Base-by-base conservation (phyloP, 37 sponge, comb jelly and placozoan species). In the Haliclona indistincta region DNA sequence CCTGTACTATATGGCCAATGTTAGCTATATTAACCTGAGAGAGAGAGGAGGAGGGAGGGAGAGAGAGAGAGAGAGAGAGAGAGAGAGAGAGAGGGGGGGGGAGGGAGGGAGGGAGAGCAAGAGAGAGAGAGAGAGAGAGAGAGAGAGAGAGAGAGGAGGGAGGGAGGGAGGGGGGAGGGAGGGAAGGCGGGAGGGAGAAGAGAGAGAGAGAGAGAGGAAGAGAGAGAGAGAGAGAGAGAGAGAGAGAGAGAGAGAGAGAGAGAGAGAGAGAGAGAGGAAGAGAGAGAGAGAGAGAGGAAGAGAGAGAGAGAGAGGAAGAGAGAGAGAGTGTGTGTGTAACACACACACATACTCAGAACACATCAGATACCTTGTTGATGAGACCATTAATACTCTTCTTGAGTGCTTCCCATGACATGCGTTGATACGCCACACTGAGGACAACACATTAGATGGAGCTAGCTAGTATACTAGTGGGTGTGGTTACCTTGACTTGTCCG, bases 341-440 rank as follows among this genome's bases (percentile, higher is more conserved):
- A 28, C n/a, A 32, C 15, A 15, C 5, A 20, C 15, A 28, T 20
- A 13, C 26, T 20, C 33, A 17, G 2, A 32, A 11, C 36, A 32
- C n/a, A 28, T 0, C 29, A 60, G 37, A 43, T 26, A 96, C 95
- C 83, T 98, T 98, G 89, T 98, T 98, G 49, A 98, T 86, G 1
- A 98, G 78, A 41, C 99, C 99, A 63, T 98, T 95, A 55, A 98
- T 93, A 49, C 93, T 93, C 70, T 95, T 95, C 80, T 98, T 98
- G 49, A 95, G 79, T 8, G 99, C 99, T 39, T 95, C 94, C 99
- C 99, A 98, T 3, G 88, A 69, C 35, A 98, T 55, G 30, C 93
- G 74, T 77, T 98, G 99, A 68, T 95, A 98, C 2, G 88, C 78
- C 35, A 79, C 89, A 81, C 89, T 88, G 74, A 4, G 43, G 32